Base-by-base conservation (phyloP, 2,113 vertebrate species). In the Smithornis capensis region DNA sequence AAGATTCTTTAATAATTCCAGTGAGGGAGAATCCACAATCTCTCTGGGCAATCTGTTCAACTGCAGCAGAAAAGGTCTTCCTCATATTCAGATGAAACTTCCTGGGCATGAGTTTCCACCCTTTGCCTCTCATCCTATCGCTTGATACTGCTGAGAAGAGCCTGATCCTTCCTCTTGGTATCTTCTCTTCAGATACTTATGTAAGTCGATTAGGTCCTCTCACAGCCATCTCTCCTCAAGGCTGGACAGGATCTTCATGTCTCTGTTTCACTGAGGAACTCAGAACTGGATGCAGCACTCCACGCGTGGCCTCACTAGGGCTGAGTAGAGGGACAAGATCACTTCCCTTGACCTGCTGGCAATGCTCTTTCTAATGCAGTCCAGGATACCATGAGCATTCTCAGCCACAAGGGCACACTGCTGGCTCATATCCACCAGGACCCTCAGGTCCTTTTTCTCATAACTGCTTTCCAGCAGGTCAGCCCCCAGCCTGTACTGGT, bases 11-110 rank as follows among this genome's bases (percentile, higher is more conserved):
- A 57, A 10, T 37, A 57, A 42, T 4, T 80, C 35, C 35, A 31
- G 11, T 0, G 0, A 50, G 3, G 4, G 4, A 38, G 7, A 64
- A 27, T 33, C 14, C 14, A 42, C 31, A 35, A 8, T 24, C 9
- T 44, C 27, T 50, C 35, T 23, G 21, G 25, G 40, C 14, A 49
- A 31, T 19, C 25, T 42, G 4, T 42, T 65, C 35, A 42, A 35
- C 7, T 42, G 31, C 6, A 31, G 21, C 11, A 10, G 25, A 75
- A 11, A 29, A 42, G 6, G 27, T 49, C 21, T 49, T 71, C 16
- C 16, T 47, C 14, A 12, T 27, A 10, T 31, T 49, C 35, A 49
- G 11, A 21, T 64, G 10, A 19, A 76, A 42, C 16, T 16, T 35
- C 19, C 10, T 49, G n/a, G 56, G 7, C 9, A 56, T 52, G 7